Base-by-base conservation (phyloP, 1,140 invertebrate genomes). In the Spodoptera litura region DNA sequence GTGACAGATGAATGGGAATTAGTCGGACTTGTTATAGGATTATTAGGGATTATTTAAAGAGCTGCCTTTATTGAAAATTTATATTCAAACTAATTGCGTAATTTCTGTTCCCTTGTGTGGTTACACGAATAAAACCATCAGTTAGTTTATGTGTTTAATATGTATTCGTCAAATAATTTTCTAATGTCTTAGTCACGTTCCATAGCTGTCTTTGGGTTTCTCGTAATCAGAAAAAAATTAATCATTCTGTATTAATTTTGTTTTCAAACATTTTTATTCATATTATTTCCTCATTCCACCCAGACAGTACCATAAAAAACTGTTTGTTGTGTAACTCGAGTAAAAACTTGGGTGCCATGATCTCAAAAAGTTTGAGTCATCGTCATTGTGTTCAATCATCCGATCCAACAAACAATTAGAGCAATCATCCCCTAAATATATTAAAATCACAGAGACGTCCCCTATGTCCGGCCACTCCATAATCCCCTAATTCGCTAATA, bases 401-500 rank as follows among this genome's bases (percentile, higher is more conserved):
- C 49, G 9, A 66, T 35, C 35, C 25, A n/a, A 62, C 55, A 70
- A 53, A 78, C 77, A 70, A 75, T 75, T 64, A 31, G 49, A 68
- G 53, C 64, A 56, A 64, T 56, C 59, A 55, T 52, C 49, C 49
- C 61, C 76, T 59, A 71, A 70, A 71, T 84, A 83, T 81, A 83
- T 84, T 89, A 86, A 86, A 88, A 86, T 88, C 83, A 81, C 85
- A 71, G 59, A 31, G 56, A 27, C 79, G 31, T 55, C 76, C 78
- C 82, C 68, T 31, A 25, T 1, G 38, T 66, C 62, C 49, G 82
- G 81, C 84, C 85, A 85, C 83, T 83, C 66, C 49, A 77, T 66
- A 71, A 52, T 81, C 89, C 91, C 90, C 90, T 90, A 91, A 92
- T 93, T 91, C 89, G 87, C 85, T 93, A 91, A 93, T 91, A 89